Evolutionary conservation across 2,797 vertebrate genomes (phyloP).

Genomic region (Phaenicophaeus curvirostris): DNA sequence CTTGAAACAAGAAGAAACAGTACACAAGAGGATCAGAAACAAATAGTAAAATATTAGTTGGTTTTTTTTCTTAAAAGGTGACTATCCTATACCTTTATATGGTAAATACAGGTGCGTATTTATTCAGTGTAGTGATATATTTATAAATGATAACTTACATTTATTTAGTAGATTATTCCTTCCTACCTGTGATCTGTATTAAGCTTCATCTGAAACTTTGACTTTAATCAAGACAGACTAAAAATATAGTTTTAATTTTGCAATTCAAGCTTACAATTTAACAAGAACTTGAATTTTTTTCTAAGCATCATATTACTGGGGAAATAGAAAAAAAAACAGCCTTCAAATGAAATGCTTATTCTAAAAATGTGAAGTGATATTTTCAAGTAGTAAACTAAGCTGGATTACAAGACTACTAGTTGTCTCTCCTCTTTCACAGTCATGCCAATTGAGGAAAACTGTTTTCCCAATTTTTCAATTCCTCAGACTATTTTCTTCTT

Average conservation of each 20-base stretch:
- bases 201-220: background rate
- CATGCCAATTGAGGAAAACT: background rate
- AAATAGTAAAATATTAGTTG: background rate
- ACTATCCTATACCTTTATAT: background rate
- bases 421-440: background rate
- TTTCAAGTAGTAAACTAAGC: background rate
- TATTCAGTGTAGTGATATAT: background rate
- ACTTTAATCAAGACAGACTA: background rate
- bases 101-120: background rate
- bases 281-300: background rate
- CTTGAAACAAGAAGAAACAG: background rate
- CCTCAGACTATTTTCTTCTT: background rate
- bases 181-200: background rate
- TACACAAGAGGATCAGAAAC: background rate
- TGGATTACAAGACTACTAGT: background rate
- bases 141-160: background rate
- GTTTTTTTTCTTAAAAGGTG: background rate
- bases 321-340: too few species aligned
- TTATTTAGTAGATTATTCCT: background rate
- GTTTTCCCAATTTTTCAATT: background rate
- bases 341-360: background rate
- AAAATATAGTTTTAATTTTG: background rate
- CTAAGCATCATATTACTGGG: background rate
- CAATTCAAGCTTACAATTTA: background rate
- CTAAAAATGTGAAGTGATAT: background rate